A percentile compares a stretch with the other conserved stretches of the same genome.
Conservation (phyloP, 1,140 invertebrate genomes). For the Drosophila malerkotliana region DNA sequence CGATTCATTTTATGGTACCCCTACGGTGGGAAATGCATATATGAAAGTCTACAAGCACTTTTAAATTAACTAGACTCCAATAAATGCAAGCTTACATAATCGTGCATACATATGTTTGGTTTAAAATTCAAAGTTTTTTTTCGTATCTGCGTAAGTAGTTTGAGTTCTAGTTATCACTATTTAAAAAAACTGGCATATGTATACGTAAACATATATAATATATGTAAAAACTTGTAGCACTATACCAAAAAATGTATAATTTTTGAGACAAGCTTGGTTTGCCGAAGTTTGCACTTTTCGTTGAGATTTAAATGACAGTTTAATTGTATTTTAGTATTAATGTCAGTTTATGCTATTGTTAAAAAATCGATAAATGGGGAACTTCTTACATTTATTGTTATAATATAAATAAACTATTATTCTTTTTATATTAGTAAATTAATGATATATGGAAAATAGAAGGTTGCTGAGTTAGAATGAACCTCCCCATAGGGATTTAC, state of each 20-base stretch:
- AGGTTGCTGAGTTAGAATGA: neutral
- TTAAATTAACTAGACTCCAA: slow-evolving; percentile 16
- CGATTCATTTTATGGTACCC: slow-evolving; percentile 14
- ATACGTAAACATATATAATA: slow-evolving; percentile 26
- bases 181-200: slow-evolving; percentile 27
- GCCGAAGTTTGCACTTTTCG: slow-evolving; percentile 56
- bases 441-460: neutral
- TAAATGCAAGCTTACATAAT: slow-evolving; percentile 39
- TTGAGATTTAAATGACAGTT: slow-evolving; percentile 48
- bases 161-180: slow-evolving; percentile 48
- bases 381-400: too few relatives aligned
- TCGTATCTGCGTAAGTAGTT: slow-evolving; percentile 55
- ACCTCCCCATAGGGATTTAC: neutral
- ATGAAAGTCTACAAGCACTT: slow-evolving; percentile 3
- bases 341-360: slow-evolving; percentile 31
- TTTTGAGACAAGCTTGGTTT: slow-evolving; percentile 48
- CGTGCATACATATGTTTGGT: slow-evolving; percentile 43
- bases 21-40: slow-evolving; percentile 36
- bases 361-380: neutral
- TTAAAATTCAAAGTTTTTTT: slow-evolving; percentile 33
- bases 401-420: too few relatives aligned
- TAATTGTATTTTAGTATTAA: slow-evolving; percentile 35
- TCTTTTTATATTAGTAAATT: too few relatives aligned
- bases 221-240: slow-evolving; percentile 45
- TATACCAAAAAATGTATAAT: slow-evolving; percentile 13